Evolutionary conservation across 2,797 vertebrate genomes (phyloP), one percentile per base, ranked within the genome.

Genomic region (Muscicapa striata): DNA sequence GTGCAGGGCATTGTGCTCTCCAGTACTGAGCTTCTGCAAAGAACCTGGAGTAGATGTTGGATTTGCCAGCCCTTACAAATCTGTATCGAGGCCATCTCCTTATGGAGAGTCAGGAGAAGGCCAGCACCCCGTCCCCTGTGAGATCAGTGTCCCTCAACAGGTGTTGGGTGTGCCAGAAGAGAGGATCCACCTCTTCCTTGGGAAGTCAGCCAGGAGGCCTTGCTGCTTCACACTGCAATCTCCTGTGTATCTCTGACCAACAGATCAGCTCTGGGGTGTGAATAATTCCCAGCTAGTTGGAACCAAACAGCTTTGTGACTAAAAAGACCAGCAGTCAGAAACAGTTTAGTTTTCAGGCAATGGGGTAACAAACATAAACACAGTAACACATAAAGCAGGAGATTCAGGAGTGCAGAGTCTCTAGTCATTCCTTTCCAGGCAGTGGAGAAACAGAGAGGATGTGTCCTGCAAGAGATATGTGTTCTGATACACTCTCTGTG

Each of bases 161-260:
- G 96, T 96, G 93, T 12, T 89, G 95, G 93, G 79, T 91, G 91
- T 90, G 88, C 72, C 94, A 49, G 48, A 64, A 49, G 9, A 76
- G 57, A 84, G 64, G 68, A 87, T 58, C 89, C 92, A 89, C 74
- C 84, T 90, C 80, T 73, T 84, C 59, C 88, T 93, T 79, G 92
- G 95, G 81, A 79, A 83, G 79, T 48, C 81, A 77, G 94, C 89
- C 94, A 91, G 88, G 41, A 81, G 40, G 54, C 34, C 72, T 59
- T 66, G 61, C 75, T 87, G 54, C 76, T 88, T 84, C 57, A 17
- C 48, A 3, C 51, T 38, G 7, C 57, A 15, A 1, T 34, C 86
- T 82, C 48, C 73, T 45, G 51, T 48, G 45, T 69, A 11, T 55
- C 43, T 91, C 77, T 75, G 62, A 87, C 51, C 59, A 73, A 4